Evolutionary conservation across 2,113 vertebrate species (phyloP).

Genomic region (Paramormyrops kingsleyae): DNA sequence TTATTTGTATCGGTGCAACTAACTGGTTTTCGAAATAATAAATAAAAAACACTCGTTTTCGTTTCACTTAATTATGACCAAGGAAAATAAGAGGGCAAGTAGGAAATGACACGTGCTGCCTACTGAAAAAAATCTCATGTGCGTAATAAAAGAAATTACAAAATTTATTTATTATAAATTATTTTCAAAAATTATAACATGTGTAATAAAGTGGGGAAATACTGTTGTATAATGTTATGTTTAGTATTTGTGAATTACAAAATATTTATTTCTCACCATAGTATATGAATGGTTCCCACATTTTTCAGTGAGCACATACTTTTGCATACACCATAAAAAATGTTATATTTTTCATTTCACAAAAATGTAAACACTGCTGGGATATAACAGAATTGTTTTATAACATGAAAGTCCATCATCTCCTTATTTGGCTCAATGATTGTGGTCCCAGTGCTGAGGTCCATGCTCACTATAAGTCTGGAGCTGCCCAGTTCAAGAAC

Average conservation of each 20-base stretch:
- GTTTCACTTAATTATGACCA: neutral
- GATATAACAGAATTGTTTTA: neutral
- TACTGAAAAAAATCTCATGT: neutral
- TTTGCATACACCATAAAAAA: neutral
- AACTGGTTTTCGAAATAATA: neutral
- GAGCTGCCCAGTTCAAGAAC: conserved; percentile 51
- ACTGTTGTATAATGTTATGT: neutral
- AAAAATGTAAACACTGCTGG: neutral
- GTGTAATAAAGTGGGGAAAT: neutral
- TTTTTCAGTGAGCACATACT: neutral
- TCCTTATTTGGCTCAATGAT: neutral
- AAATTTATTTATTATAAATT: neutral
- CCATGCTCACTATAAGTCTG: conserved; percentile 40
- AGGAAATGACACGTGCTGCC: neutral
- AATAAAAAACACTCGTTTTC: neutral
- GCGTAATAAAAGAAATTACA: neutral
- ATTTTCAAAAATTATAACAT: neutral
- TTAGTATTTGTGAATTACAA: neutral
- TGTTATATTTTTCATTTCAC: neutral
- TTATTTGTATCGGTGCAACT: neutral
- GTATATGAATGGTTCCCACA: neutral
- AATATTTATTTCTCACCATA: neutral
- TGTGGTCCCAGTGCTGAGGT: neutral
- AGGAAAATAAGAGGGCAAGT: neutral
- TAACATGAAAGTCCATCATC: neutral